Base-by-base conservation (phyloP, 2,113 vertebrate species). In the Cepphus grylle region DNA sequence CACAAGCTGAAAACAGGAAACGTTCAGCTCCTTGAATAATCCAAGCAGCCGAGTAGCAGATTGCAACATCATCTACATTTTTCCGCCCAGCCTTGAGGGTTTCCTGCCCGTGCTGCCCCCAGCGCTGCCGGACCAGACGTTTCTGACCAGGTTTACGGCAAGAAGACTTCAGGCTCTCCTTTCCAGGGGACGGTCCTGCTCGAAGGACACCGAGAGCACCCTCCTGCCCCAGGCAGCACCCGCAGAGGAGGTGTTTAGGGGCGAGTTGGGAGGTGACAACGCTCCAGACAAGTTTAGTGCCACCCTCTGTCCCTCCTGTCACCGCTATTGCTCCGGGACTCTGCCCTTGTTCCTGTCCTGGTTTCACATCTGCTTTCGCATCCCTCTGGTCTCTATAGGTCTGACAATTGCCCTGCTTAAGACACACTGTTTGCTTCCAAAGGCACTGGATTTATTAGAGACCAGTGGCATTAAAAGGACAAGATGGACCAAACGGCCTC, bases 161-260 rank as follows among this genome's bases (percentile, higher is more conserved):
- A 74, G 21, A 34, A n/a, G 9, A 9, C 11, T 42, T 40, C 1
- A 4, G 19, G 25, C 6, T 59, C 55, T 38, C 12, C n/a, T 71
- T 71, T 49, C n/a, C 34, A 74, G 22, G 15, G 10, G 19, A 18
- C 0, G 0, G 17, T 27, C 55, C 69, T 42, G 19, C 72, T 58
- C 1, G 0, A 72, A 73, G 32, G 18, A 52, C 17, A 17, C 42
- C 1, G 1, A 27, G 14, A 40, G 40, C 5, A 25, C 38, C 45
- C 6, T n/a, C 30, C 58, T 22, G 5, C 18, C 47, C 26, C 38
- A 47, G 5, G 17, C n/a, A 20, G 11, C 19, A 25, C 26, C n/a
- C 5, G 0, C 34, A 30, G 27, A 22, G 27, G 12, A 23, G n/a
- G 14, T 6, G 22, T 42, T 53, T 16, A 19, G 12, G 42, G 23